Evolutionary conservation across 1,140 invertebrate species (phyloP).

Genomic region (Zaprionus vittiger): DNA sequence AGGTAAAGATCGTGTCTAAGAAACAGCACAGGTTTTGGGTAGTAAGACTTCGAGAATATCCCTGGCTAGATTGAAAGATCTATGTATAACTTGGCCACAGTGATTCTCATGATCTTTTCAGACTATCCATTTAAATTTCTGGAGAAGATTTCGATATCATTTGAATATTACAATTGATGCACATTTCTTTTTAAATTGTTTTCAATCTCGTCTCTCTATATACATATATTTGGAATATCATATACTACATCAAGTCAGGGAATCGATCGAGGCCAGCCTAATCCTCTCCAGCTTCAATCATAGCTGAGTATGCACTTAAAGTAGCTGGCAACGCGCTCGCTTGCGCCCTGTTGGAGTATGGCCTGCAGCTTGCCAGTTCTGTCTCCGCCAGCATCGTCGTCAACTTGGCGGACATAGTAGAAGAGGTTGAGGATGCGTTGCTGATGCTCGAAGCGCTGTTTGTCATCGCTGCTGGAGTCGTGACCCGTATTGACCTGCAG

Average conservation of each 20-base stretch:
- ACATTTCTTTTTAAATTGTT: not conserved
- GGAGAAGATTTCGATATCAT: not conserved
- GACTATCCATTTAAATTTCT: not conserved
- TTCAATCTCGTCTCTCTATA: not conserved
- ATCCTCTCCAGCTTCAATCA: constrained; percentile 11
- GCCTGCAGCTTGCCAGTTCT: constrained; percentile 24
- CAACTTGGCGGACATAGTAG: constrained; percentile 55
- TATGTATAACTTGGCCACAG: no score
- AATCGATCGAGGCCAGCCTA: not conserved
- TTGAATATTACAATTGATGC: not conserved
- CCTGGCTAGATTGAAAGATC: no score
- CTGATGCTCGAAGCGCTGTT: constrained; percentile 62
- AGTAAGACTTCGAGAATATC: no score
- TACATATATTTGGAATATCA: not conserved
- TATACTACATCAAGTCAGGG: not conserved
- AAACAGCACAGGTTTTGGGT: no score
- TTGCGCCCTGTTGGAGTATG: not conserved
- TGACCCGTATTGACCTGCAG: constrained; percentile 58
- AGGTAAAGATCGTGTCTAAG: no score
- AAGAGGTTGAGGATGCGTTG: constrained; percentile 75
- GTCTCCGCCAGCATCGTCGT: not conserved
- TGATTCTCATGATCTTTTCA: not conserved
- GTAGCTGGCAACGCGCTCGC: constrained; percentile 53
- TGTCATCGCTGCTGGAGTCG: constrained; percentile 4
- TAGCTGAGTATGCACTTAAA: constrained; percentile 58